Evolutionary conservation across 53 echinoderm and acorn worm genomes (phyloP).

Genomic region (Mesocentrotus franciscanus): DNA sequence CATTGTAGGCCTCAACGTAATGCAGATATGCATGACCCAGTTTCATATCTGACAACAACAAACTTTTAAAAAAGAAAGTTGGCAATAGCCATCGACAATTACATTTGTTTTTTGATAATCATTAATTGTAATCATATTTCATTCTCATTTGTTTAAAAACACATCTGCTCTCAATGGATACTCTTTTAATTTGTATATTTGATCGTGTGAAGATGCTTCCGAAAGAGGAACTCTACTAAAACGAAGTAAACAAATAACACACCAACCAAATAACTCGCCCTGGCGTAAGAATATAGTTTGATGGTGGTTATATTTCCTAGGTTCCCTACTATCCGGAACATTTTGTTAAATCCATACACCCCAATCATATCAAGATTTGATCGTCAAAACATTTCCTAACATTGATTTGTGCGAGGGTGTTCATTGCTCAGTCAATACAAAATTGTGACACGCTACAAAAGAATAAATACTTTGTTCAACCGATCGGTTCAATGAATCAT

Average conservation of each 20-base stretch:
- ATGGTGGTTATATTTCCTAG: background rate
- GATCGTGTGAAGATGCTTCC: background rate
- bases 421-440: background rate
- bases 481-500: background rate
- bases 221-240: background rate
- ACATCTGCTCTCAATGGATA: too few relatives aligned
- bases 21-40: too few relatives aligned
- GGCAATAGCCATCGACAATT: too few relatives aligned
- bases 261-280: background rate
- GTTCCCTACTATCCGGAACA: background rate
- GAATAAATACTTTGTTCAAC: background rate
- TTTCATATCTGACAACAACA: too few relatives aligned
- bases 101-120: too few relatives aligned
- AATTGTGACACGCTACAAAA: background rate
- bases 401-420: background rate
- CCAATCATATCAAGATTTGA: too few relatives aligned
- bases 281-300: background rate
- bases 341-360: background rate
- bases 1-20: too few relatives aligned
- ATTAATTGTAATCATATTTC: too few relatives aligned
- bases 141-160: too few relatives aligned
- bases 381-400: background rate
- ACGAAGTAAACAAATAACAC: background rate
- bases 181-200: too few relatives aligned
- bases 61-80: too few relatives aligned